These are phyloP conservation scores for Cromileptes altivelis DNA, from an alignment of 2,113 vertebrate genomes.

Conservation along the genomic window DNA sequence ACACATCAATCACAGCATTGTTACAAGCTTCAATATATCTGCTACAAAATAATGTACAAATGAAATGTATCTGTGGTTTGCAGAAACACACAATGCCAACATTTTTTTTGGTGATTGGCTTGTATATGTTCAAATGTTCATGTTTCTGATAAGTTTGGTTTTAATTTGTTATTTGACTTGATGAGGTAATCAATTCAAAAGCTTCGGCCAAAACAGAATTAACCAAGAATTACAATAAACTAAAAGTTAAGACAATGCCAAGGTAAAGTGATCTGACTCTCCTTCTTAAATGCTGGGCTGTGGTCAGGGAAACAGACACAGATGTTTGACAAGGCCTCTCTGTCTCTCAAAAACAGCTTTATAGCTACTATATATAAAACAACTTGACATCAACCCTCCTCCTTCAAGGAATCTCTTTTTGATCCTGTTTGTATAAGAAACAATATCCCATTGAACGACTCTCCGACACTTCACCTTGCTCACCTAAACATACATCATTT, in stretches of 20 bases:
- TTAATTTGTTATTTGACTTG: too few species aligned
- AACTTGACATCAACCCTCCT: conserved; percentile 2
- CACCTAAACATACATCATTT: conserved; percentile 58
- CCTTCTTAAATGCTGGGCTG: neutral
- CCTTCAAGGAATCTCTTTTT: neutral
- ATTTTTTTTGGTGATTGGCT: too few species aligned
- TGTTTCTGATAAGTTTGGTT: too few species aligned
- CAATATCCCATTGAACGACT: conserved; percentile 7
- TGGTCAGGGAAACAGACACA: conserved; percentile 1
- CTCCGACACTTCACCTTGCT: conserved; percentile 26
- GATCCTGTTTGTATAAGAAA: conserved; percentile 10
- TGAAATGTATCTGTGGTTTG: too few species aligned
- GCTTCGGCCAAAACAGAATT: neutral
- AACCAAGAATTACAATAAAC: neutral
- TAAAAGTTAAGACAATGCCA: neutral
- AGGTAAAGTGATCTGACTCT: neutral
- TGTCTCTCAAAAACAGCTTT: neutral
- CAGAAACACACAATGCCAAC: too few species aligned
- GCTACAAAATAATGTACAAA: too few species aligned
- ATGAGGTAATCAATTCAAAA: neutral
- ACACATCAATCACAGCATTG: too few species aligned
- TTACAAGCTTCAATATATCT: too few species aligned
- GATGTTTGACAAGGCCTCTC: neutral
- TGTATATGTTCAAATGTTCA: too few species aligned
- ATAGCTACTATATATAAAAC: neutral